Conservation (phyloP, 2,888 invertebrate species). For the Xiphydria camelus region DNA sequence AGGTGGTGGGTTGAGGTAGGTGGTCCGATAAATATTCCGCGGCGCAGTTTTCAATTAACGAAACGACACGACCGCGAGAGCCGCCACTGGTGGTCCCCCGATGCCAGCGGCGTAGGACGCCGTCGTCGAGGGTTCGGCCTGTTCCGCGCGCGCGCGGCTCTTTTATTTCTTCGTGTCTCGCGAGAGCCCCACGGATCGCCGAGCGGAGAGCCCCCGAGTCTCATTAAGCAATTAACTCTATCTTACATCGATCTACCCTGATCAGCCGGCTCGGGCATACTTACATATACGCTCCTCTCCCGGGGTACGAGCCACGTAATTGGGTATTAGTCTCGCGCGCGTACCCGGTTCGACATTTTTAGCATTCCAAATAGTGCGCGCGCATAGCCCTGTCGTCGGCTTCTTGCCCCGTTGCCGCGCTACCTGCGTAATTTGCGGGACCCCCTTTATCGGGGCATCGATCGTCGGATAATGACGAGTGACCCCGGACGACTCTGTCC, state of each 20-base stretch:
- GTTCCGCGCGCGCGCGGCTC: conserved; percentile 4
- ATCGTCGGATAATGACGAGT: no score
- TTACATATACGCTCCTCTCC: conserved; percentile 5
- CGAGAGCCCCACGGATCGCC: no score
- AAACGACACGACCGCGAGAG: conserved; percentile 15
- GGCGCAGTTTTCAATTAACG: conserved; percentile 19
- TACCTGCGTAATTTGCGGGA: conserved; percentile 1
- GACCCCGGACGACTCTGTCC: no score
- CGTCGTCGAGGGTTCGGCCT: conserved; percentile 12
- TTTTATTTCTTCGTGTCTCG: conserved; percentile 13
- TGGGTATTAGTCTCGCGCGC: conserved; percentile 15
- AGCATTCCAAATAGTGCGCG: conserved; percentile 10
- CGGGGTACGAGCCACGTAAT: conserved; percentile 13
- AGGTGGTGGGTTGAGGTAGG: conserved; percentile 11
- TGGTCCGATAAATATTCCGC: conserved; percentile 18
- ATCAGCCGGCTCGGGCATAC: conserved; percentile 15
- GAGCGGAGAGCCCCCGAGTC: conserved; percentile 6
- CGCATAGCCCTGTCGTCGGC: neutral
- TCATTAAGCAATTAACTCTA: conserved; percentile 20
- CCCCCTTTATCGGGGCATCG: no score
- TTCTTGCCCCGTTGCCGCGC: neutral
- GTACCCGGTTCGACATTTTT: conserved; percentile 8
- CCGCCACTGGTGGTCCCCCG: conserved; percentile 17
- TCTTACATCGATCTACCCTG: conserved; percentile 18
- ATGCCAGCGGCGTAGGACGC: conserved; percentile 12